phyloP scores from a whole-genome alignment of 2,888 invertebrate genomes.

The Lagria hirta region DNA sequence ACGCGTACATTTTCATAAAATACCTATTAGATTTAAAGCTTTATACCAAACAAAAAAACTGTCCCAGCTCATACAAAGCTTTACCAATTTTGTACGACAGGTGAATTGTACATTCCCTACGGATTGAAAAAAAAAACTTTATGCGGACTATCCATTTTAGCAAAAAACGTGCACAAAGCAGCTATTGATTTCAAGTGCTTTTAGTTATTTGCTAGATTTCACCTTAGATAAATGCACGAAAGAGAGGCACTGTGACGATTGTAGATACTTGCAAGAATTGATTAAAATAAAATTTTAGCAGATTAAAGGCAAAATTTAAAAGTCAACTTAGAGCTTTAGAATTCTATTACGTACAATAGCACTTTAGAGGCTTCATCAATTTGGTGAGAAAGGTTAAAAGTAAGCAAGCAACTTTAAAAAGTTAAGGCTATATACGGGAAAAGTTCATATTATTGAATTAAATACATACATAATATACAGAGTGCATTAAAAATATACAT shows the following conservation, averaged over 20 bases:
- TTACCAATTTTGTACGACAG: slow-evolving; percentile 12
- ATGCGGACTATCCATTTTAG: slow-evolving; percentile 7
- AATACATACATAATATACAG: no score
- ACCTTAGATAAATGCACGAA: background rate
- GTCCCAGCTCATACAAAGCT: no score
- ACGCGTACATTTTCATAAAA: no score
- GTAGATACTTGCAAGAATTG: background rate
- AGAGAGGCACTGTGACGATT: slow-evolving; percentile 1
- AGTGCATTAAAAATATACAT: no score
- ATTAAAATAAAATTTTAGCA: slow-evolving; percentile 9
- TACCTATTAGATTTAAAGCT: no score
- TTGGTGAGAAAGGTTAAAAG: slow-evolving; percentile 2
- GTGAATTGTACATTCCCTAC: slow-evolving; percentile 5
- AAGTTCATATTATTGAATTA: no score
- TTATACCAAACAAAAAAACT: slow-evolving; percentile 1
- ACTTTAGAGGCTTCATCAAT: slow-evolving; percentile 25
- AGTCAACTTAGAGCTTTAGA: slow-evolving; percentile 21
- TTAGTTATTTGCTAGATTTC: slow-evolving; percentile 4
- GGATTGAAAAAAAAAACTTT: slow-evolving; percentile 13
- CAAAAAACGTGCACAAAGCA: slow-evolving; percentile 10
- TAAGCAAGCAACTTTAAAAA: slow-evolving; percentile 5
- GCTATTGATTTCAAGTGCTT: slow-evolving; percentile 11
- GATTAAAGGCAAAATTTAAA: slow-evolving; percentile 14
- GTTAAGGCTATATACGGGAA: no score
- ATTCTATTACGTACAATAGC: slow-evolving; percentile 20